Percentiles rank a stretch among this genome's conserved stretches.
Evolutionary conservation across 2,888 invertebrate species (phyloP).

Genomic region (Drosophila meridiana): DNA sequence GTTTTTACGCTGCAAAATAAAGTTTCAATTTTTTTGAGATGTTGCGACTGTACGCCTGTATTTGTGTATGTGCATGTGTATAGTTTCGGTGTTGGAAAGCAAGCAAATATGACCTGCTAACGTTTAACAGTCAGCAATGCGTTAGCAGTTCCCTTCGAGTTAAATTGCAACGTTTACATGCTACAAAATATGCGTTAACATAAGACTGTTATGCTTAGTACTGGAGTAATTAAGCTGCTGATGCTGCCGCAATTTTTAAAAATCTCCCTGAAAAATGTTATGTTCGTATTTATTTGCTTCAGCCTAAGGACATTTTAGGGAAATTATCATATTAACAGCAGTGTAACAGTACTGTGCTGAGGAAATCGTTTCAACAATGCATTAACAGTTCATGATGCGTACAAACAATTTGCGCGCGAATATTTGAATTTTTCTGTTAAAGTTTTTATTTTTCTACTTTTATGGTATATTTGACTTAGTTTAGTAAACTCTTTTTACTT

Average conservation of each 20-base stretch:
- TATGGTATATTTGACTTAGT: background rate
- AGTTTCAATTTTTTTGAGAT: conserved; percentile 62
- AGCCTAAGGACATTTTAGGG: background rate
- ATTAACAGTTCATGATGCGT: background rate
- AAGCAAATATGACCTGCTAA: background rate
- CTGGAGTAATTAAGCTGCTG: background rate
- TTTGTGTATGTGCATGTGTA: conserved; percentile 50
- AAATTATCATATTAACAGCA: background rate
- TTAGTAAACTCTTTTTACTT: background rate
- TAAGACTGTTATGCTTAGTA: background rate
- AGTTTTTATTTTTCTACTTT: background rate
- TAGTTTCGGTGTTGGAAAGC: conserved; percentile 17
- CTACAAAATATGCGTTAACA: background rate
- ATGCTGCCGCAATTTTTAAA: background rate
- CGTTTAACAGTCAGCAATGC: background rate
- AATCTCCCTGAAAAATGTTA: background rate
- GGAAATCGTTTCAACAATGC: background rate
- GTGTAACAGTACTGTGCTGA: background rate
- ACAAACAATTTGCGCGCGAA: background rate
- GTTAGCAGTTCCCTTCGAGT: background rate
- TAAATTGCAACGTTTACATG: background rate
- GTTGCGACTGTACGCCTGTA: conserved; percentile 74
- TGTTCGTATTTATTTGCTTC: background rate
- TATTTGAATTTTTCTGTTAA: background rate
- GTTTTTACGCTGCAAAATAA: conserved; percentile 50